phyloP scores from a whole-genome alignment of 2,888 invertebrate species.

The Fragum sueziense region DNA sequence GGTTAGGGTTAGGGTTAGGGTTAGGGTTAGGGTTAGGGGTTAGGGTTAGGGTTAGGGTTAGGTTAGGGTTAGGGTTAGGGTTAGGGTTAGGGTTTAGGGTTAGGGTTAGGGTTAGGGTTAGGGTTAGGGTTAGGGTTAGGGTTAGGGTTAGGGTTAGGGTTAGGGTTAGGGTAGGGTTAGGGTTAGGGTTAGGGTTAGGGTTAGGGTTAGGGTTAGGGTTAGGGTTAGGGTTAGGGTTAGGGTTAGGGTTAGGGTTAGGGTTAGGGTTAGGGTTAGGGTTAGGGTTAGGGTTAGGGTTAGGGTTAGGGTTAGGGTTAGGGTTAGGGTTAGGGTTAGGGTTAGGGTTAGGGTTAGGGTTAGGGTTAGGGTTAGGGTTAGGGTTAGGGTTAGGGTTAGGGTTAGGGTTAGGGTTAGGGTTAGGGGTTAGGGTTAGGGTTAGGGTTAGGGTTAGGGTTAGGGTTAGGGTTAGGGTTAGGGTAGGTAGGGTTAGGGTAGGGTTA shows the following conservation, averaged over 20 bases:
- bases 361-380: conserved; percentile 1
- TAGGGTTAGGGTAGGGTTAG: conserved; percentile 26
- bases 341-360: conserved; percentile 59
- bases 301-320: conserved; percentile 66
- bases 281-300: conserved; percentile 52
- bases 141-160: conserved; percentile 17
- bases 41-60: conserved; percentile 7
- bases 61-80: conserved; percentile 27
- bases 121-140: conserved; percentile 7
- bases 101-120: conserved; percentile 33
- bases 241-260: conserved; percentile 51
- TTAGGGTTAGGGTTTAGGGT: conserved; percentile 31
- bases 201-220: conserved; percentile 42
- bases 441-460: conserved; percentile 41
- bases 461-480: not conserved
- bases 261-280: not conserved
- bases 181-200: conserved; percentile 23
- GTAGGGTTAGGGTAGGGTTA: conserved; percentile 43
- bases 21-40: conserved; percentile 28
- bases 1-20: conserved; percentile 30
- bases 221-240: conserved; percentile 59
- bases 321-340: conserved; percentile 63
- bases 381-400: conserved; percentile 41
- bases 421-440: conserved; percentile 56
- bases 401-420: conserved; percentile 47